phyloP scores from a whole-genome alignment of 2,888 invertebrate genomes.

The Machimus rusticus region DNA sequence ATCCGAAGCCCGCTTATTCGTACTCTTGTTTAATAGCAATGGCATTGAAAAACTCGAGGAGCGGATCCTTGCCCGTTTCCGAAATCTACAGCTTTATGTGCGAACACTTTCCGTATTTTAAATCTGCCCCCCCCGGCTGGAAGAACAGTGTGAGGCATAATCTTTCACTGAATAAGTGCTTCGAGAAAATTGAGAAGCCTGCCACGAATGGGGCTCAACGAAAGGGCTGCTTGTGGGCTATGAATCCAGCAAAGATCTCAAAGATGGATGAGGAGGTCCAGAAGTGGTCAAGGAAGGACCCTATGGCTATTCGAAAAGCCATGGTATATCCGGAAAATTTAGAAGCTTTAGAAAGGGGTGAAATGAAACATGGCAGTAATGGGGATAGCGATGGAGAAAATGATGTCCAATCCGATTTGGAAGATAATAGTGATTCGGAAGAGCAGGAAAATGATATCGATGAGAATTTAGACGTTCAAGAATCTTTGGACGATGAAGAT shows the following conservation, averaged over 20 bases:
- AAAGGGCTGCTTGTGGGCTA: slow-evolving; percentile 93
- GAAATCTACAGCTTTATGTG: slow-evolving; percentile 99
- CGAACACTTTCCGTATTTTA: slow-evolving; percentile 98
- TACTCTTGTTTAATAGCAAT: slow-evolving; percentile 98
- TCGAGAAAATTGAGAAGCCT: slow-evolving; percentile 97
- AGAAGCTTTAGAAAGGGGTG: slow-evolving; percentile 84
- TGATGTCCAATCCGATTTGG: slow-evolving; percentile 63
- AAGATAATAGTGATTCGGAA: slow-evolving; percentile 66
- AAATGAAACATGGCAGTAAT: slow-evolving; percentile 80
- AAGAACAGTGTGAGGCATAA: slow-evolving; percentile 99
- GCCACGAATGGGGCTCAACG: slow-evolving; percentile 85
- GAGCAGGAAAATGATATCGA: slow-evolving; percentile 67
- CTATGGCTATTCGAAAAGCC: slow-evolving; percentile 87
- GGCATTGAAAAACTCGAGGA: slow-evolving; percentile 95
- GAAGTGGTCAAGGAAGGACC: slow-evolving; percentile 97
- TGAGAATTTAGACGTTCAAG: slow-evolving; percentile 63
- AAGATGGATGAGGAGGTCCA: slow-evolving; percentile 99
- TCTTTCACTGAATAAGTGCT: slow-evolving; percentile 96
- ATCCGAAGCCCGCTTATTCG: slow-evolving; percentile 96
- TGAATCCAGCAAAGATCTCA: slow-evolving; percentile 91
- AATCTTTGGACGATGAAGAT: slow-evolving; percentile 59
- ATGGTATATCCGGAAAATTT: slow-evolving; percentile 93
- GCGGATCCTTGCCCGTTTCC: slow-evolving; percentile 94
- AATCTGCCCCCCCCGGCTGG: slow-evolving; percentile 98
- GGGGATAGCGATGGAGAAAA: slow-evolving; percentile 68